Conservation (phyloP, 2,888 invertebrate species). For the Endomychus coccineus region DNA sequence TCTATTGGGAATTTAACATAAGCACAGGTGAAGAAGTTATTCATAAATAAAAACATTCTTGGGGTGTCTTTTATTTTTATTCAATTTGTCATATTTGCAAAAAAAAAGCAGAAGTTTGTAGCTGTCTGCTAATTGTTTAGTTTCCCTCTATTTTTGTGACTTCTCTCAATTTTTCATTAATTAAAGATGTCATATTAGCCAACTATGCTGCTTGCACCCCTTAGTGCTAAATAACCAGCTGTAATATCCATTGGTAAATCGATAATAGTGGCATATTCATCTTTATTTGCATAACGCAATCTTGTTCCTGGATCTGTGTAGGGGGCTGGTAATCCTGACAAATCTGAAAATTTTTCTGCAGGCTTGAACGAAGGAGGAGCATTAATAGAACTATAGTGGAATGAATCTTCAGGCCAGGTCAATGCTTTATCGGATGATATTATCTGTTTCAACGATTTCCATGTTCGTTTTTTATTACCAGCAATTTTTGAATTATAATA, state of each 20-base stretch:
- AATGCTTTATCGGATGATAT: conserved; percentile 69
- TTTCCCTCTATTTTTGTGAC: no score
- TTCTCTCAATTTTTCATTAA: no score
- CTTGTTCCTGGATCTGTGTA: conserved; percentile 90
- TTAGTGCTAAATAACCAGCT: conserved; percentile 77
- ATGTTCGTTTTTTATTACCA: conserved; percentile 69
- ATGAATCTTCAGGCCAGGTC: conserved; percentile 69
- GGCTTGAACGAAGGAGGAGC: conserved; percentile 88
- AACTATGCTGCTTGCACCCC: conserved; percentile 74
- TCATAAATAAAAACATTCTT: no score
- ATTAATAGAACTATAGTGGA: conserved; percentile 80
- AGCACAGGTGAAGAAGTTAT: no score
- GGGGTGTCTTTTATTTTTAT: no score
- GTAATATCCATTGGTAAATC: conserved; percentile 88
- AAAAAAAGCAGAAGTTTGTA: no score
- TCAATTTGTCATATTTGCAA: no score
- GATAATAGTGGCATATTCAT: conserved; percentile 80
- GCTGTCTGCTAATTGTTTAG: no score
- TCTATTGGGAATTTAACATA: no score
- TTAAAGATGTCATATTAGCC: conserved; percentile 42
- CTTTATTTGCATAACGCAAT: conserved; percentile 73
- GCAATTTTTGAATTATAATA: conserved; percentile 50
- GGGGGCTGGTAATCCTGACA: conserved; percentile 77
- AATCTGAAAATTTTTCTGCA: conserved; percentile 88
- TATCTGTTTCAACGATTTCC: conserved; percentile 87